These are phyloP conservation scores for Microcebus griseorufus DNA, from an alignment of 2,113 vertebrate genomes.

Conservation along the genomic window DNA sequence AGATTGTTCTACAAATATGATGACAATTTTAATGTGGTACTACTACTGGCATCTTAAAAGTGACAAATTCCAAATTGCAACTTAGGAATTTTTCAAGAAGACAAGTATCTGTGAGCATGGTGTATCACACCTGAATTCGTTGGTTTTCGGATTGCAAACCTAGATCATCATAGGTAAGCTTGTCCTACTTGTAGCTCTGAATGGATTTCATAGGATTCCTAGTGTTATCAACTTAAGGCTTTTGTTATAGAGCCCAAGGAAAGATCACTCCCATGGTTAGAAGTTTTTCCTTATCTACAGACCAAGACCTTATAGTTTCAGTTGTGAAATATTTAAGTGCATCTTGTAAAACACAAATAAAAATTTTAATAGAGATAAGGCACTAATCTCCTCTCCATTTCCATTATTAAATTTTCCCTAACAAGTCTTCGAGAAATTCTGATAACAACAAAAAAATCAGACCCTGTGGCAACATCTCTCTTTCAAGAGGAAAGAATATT, in stretches of 20 bases:
- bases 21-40: neutral
- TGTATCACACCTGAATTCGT: neutral
- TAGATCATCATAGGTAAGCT: neutral
- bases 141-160: neutral
- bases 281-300: neutral
- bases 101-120: neutral
- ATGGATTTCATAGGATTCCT: neutral
- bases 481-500: conserved; percentile 70
- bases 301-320: neutral
- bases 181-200: neutral
- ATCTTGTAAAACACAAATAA: conserved; percentile 41
- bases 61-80: conserved; percentile 18
- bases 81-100: conserved; percentile 26
- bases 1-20: conserved; percentile 12
- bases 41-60: conserved; percentile 13
- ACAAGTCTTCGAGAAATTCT: conserved; percentile 37
- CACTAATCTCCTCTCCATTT: neutral
- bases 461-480: conserved; percentile 35
- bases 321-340: conserved; percentile 45
- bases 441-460: conserved; percentile 34
- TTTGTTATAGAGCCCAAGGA: neutral
- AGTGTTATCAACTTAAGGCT: neutral
- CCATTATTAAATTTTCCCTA: neutral
- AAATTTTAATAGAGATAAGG: neutral
- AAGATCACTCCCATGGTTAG: neutral